Conservation (phyloP, 2,888 invertebrate species). For the Homarus gammarus region DNA sequence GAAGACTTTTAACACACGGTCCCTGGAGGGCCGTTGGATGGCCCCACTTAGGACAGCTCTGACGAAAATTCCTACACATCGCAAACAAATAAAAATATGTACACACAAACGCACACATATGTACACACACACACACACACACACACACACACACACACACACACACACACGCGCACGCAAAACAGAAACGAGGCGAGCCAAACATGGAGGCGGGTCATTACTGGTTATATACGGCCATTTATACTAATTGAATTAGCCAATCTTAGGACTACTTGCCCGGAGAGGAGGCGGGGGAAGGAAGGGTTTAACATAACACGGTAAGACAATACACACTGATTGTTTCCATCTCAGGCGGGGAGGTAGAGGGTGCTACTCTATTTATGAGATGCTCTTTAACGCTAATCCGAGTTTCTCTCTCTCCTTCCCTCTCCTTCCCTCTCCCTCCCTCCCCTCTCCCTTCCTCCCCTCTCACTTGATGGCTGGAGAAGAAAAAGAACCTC, state of each 20-base stretch:
- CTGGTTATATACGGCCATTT: conserved; percentile 40
- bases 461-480: too few species aligned
- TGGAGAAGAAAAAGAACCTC: too few species aligned
- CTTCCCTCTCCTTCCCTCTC: too few species aligned
- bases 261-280: conserved; percentile 12
- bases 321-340: conserved; percentile 29
- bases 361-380: not conserved
- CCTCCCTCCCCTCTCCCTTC: too few species aligned
- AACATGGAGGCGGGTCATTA: conserved; percentile 29
- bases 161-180: too few species aligned
- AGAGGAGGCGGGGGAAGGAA: too few species aligned
- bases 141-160: too few species aligned
- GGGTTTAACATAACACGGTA: conserved; percentile 9
- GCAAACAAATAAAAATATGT: not conserved
- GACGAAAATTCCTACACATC: too few species aligned
- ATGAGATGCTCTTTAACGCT: not conserved
- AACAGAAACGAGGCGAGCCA: conserved; percentile 34
- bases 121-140: not conserved
- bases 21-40: too few species aligned
- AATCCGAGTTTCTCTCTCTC: not conserved
- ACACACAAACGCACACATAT: too few species aligned
- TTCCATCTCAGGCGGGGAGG: conserved; percentile 7
- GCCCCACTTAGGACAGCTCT: too few species aligned
- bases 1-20: too few species aligned
- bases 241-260: conserved; percentile 46